A percentile compares a stretch with the other conserved stretches of the same genome.
phyloP scores from a whole-genome alignment of 2,797 vertebrate genomes.

The Morus bassanus region DNA sequence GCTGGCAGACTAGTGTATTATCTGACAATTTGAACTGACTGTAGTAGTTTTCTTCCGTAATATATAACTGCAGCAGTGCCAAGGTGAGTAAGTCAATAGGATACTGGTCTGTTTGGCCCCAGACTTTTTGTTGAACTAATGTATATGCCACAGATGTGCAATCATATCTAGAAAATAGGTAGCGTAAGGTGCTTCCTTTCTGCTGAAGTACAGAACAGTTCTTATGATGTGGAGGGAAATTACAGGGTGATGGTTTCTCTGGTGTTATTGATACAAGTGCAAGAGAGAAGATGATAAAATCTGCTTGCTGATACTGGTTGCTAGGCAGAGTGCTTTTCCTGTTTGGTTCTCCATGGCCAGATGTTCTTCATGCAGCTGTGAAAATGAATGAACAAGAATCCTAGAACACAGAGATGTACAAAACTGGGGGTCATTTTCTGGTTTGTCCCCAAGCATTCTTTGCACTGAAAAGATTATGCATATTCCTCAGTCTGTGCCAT shows the following conservation, averaged over 20 bases:
- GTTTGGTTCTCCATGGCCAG: not conserved
- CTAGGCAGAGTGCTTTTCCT: not conserved
- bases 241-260: not conserved
- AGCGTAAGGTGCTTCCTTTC: not conserved
- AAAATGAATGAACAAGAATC: not conserved
- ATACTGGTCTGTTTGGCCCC: not conserved
- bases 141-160: not conserved
- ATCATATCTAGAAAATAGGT: not conserved
- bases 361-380: not conserved
- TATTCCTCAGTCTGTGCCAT: not conserved
- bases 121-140: not conserved
- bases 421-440: not conserved
- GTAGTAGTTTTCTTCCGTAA: not conserved
- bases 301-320: not conserved
- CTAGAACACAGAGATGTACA: not conserved
- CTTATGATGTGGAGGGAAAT: not conserved
- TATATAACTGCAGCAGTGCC: not conserved
- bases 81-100: not conserved
- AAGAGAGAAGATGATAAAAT: not conserved
- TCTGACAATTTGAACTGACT: not conserved
- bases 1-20: not conserved
- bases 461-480: not conserved
- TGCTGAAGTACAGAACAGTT: not conserved
- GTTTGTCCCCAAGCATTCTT: not conserved
- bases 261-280: rapidly evolving